Base-by-base conservation (phyloP, 2,888 invertebrate genomes). In the Pemphredon lugubris region DNA sequence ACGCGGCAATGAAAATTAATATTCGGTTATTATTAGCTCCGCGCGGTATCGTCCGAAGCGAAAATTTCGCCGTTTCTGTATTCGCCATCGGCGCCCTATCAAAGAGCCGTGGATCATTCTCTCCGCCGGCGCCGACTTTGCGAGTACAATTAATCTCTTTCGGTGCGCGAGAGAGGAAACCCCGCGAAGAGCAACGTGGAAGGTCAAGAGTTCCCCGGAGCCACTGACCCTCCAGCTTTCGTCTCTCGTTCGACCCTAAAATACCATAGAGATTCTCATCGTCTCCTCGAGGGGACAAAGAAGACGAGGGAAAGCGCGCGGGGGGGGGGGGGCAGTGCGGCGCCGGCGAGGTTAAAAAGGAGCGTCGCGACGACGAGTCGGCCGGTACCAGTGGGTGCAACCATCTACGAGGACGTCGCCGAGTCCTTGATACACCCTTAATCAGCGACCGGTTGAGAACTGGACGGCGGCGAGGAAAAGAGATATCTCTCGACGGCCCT, bases 361-460 rank as follows among this genome's bases (percentile, higher is more conserved):
- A n/a, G n/a, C n/a, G n/a, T n/a, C n/a, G n/a, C n/a, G n/a, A n/a
- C n/a, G n/a, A n/a, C n/a, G n/a, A n/a, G n/a, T n/a, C n/a, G n/a
- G n/a, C n/a, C n/a, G n/a, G n/a, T n/a, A n/a, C n/a, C n/a, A n/a
- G n/a, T n/a, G n/a, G n/a, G n/a, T n/a, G n/a, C n/a, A n/a, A 7
- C 39, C 37, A 45, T 34, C 51, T 37, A 34, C 53, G 57, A 65
- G 55, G 57, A 37, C 51, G 68, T 72, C 67, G 59, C 55, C 18
- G 30, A 67, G 65, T 64, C 64, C 55, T 72, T 69, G 68, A 66
- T 63, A 63, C 55, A 23, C 47, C 63, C 69, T 67, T 67, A 70
- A 73, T 73, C 59, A 73, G 63, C 34, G 14, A 37, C 26, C 34
- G 26, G 21, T 54, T 48, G 45, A 69, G 60, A 73, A 70, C 57